A percentile compares a stretch with the other conserved stretches of the same genome.
phyloP scores from a whole-genome alignment of 2,113 vertebrate genomes.

The Leptodactylus fuscus region DNA sequence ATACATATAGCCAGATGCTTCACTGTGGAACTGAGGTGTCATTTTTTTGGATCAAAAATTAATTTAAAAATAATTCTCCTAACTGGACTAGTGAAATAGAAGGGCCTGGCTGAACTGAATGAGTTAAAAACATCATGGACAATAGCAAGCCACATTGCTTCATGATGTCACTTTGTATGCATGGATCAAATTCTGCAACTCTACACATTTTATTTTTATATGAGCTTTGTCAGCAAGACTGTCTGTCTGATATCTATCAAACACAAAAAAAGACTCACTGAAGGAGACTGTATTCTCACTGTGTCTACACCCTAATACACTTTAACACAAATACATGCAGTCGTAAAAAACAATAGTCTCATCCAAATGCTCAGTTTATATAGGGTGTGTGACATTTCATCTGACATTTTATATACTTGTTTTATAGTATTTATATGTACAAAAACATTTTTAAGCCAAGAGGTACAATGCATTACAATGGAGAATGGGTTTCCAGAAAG shows the following conservation, averaged over 20 bases:
- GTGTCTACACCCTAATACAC: not conserved
- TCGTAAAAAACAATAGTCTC: too few species aligned
- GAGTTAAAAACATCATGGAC: not conserved
- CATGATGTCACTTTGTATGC: not conserved
- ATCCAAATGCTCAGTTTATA: not conserved
- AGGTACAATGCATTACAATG: too few species aligned
- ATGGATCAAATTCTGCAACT: conserved; percentile 34
- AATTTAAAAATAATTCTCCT: not conserved
- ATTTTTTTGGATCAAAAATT: not conserved
- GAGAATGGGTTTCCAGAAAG: too few species aligned
- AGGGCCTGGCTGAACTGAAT: not conserved
- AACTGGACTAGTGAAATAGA: not conserved
- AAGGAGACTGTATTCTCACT: not conserved
- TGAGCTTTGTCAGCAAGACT: conserved; percentile 45
- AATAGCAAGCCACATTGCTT: conserved; percentile 12
- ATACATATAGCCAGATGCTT: not conserved
- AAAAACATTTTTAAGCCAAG: not conserved
- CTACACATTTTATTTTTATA: conserved; percentile 36
- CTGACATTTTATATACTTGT: not conserved
- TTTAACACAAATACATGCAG: not conserved
- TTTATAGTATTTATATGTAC: not conserved
- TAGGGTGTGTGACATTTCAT: not conserved
- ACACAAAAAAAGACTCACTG: not conserved
- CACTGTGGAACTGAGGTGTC: not conserved
- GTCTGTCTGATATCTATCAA: conserved; percentile 32